A percentile compares a stretch with the other conserved stretches of the same genome.
Conservation (phyloP, 2,888 invertebrate genomes). For the Melieria omissa region DNA sequence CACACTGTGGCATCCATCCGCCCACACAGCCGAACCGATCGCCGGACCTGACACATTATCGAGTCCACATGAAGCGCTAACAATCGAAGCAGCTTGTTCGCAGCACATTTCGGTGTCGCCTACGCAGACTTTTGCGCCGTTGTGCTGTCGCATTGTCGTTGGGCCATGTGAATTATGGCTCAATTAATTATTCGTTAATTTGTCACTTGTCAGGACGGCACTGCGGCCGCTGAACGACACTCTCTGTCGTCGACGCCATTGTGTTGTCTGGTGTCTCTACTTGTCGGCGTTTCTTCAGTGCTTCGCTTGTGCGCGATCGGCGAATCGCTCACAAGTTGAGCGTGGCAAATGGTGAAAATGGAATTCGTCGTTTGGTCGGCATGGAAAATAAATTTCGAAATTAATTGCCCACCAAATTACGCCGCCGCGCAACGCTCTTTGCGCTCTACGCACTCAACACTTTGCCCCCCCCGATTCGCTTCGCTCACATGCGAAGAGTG, state of each 20-base stretch:
- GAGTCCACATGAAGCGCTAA: slow-evolving; percentile 24
- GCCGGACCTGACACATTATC: neutral
- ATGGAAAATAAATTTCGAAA: slow-evolving; percentile 50
- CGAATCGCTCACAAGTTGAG: neutral
- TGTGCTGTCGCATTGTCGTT: neutral
- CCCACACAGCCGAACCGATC: no score
- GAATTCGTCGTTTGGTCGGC: slow-evolving; percentile 24
- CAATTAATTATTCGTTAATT: slow-evolving; percentile 63
- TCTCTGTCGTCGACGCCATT: no score
- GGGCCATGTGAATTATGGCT: slow-evolving; percentile 54
- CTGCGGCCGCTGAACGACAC: neutral
- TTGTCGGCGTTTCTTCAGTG: no score
- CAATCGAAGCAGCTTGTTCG: slow-evolving; percentile 35
- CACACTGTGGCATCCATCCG: no score
- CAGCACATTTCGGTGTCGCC: slow-evolving; percentile 36
- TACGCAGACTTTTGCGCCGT: neutral
- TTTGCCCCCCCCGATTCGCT: no score
- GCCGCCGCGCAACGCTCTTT: neutral
- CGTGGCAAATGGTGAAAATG: neutral
- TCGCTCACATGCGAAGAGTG: neutral
- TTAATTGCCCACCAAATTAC: slow-evolving; percentile 57
- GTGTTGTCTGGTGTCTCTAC: no score
- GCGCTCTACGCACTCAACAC: neutral
- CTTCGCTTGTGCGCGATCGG: no score
- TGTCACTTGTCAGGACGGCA: slow-evolving; percentile 48